Percentiles rank a stretch among this genome's conserved stretches.
Conservation (phyloP, 2,888 invertebrate genomes). For the Cantharis rufa region DNA sequence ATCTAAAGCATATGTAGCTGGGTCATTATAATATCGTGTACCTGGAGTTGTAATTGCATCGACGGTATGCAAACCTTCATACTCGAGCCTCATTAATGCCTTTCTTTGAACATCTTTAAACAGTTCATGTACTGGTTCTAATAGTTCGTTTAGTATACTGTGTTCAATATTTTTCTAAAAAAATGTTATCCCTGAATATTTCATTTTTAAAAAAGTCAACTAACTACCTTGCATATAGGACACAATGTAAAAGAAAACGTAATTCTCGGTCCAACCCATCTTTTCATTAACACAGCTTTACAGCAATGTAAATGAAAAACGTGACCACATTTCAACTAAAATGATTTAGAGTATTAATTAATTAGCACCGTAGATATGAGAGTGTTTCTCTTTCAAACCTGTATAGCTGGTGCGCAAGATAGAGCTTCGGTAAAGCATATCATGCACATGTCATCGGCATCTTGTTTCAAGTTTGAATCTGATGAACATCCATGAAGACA, state of each 20-base stretch:
- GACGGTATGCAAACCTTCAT: conserved; percentile 85
- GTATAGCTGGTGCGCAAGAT: conserved; percentile 92
- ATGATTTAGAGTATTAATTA: conserved; percentile 21
- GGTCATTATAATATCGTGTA: conserved; percentile 75
- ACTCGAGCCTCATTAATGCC: conserved; percentile 93
- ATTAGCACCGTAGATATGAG: neutral
- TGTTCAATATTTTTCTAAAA: conserved; percentile 80
- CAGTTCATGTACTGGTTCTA: conserved; percentile 79
- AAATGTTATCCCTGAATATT: conserved; percentile 3
- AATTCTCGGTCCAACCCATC: conserved; percentile 95
- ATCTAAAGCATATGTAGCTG: conserved; percentile 92
- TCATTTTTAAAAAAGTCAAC: neutral
- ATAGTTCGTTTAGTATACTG: conserved; percentile 73
- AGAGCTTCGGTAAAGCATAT: conserved; percentile 97
- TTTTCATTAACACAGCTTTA: conserved; percentile 78
- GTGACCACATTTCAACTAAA: conserved; percentile 87
- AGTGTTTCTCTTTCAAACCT: conserved; percentile 58
- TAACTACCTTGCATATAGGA: conserved; percentile 88
- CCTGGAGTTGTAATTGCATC: conserved; percentile 69
- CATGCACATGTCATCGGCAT: conserved; percentile 99
- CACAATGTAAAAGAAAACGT: conserved; percentile 95
- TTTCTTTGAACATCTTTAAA: conserved; percentile 91
- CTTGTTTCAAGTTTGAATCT: conserved; percentile 73
- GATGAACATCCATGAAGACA: conserved; percentile 83
- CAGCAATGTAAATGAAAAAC: conserved; percentile 95